phyloP scores from a whole-genome alignment of 2,888 invertebrate genomes.

The Hartigia nigra region DNA sequence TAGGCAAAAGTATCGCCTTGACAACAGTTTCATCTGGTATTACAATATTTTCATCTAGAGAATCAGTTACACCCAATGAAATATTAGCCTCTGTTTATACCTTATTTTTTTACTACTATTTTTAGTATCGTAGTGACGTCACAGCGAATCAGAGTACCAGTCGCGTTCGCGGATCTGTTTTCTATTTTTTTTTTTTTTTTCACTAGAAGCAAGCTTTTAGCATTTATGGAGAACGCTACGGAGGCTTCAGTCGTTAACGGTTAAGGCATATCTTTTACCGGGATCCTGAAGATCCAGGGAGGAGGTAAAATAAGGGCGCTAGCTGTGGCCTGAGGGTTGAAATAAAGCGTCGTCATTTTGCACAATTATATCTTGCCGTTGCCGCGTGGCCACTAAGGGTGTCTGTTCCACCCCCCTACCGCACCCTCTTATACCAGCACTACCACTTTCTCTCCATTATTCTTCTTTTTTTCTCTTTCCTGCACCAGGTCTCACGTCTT shows the following conservation, averaged over 20 bases:
- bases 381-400: constrained; percentile 26
- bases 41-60: not conserved
- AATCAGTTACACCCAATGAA: not conserved
- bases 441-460: constrained; percentile 18
- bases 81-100: not conserved
- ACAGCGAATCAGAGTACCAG: not conserved
- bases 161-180: not conserved
- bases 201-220: not conserved
- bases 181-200: not conserved
- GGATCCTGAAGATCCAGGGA: constrained; percentile 8
- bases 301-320: constrained; percentile 24
- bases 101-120: not conserved
- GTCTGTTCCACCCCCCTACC: constrained; percentile 12
- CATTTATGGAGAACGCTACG: not conserved
- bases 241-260: not conserved
- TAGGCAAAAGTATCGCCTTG: not conserved
- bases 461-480: not conserved
- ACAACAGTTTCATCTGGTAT: not conserved
- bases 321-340: constrained; percentile 31
- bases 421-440: not conserved
- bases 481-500: not conserved
- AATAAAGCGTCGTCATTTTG: constrained; percentile 43
- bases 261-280: constrained; percentile 3
- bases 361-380: constrained; percentile 41
- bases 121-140: not conserved